These are phyloP conservation scores for Epiblema foenella DNA, from an alignment of 2,888 invertebrate genomes.

Conservation along the genomic window DNA sequence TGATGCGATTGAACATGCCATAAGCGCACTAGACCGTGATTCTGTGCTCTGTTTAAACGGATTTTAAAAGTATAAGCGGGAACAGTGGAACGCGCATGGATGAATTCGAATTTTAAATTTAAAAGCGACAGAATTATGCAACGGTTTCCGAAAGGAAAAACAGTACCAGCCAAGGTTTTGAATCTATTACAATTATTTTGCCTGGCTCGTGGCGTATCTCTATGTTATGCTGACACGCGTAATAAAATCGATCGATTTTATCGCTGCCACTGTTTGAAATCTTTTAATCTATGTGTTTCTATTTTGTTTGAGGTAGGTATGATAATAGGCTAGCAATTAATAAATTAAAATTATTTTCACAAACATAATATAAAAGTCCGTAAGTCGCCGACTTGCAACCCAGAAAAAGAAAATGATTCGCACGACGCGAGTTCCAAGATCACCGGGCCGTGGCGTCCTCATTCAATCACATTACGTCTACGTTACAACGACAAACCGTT, in stretches of 20 bases:
- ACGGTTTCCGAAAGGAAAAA: conserved; percentile 8
- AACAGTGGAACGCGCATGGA: conserved; percentile 21
- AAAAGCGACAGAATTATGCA: conserved; percentile 25
- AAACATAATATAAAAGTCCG: not conserved
- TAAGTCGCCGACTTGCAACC: conserved; percentile 19
- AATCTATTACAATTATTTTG: conserved; percentile 6
- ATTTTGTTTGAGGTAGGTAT: too few species aligned
- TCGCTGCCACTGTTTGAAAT: too few species aligned
- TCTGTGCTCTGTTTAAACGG: conserved; percentile 36
- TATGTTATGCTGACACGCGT: not conserved
- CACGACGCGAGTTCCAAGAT: conserved; percentile 53
- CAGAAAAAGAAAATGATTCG: conserved; percentile 42
- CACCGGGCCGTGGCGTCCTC: conserved; percentile 61
- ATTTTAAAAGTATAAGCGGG: conserved; percentile 30
- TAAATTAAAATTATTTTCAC: not conserved
- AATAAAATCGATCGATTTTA: too few species aligned
- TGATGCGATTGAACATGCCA: conserved; percentile 11
- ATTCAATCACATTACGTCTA: conserved; percentile 66
- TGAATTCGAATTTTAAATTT: conserved; percentile 30
- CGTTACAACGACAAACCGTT: conserved; percentile 55
- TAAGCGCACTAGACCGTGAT: conserved; percentile 38
- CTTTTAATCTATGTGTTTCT: too few species aligned
- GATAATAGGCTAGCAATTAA: too few species aligned
- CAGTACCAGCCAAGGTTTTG: conserved; percentile 9
- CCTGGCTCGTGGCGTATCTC: not conserved